A percentile compares a stretch with the other conserved stretches of the same genome.
Conservation (phyloP, 2,113 vertebrate species). For the Neotoma lepida region DNA sequence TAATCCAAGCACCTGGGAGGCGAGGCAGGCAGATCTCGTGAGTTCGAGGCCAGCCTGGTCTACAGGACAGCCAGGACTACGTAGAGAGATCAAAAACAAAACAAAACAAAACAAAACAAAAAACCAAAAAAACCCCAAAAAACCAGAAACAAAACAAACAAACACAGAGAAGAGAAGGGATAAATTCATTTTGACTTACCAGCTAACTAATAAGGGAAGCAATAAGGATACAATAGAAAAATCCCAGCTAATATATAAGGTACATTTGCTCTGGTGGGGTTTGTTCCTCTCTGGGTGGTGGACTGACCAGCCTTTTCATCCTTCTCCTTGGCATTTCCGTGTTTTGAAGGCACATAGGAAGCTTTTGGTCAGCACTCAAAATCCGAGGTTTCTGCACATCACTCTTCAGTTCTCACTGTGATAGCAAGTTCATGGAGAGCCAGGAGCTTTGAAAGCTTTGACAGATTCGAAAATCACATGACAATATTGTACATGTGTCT, state of each 20-base stretch:
- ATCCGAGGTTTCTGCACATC: slow-evolving; percentile 3
- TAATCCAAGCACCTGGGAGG: background rate
- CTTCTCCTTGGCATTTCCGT: slow-evolving; percentile 6
- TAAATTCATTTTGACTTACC: slow-evolving; percentile 57
- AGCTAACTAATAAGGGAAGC: slow-evolving; percentile 66
- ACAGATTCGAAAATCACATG: slow-evolving; percentile 61
- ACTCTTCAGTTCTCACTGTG: background rate
- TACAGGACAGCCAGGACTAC: background rate
- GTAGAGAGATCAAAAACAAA: background rate
- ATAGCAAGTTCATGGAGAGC: slow-evolving; percentile 45
- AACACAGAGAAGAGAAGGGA: slow-evolving; percentile 3
- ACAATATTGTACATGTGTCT: background rate
- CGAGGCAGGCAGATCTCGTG: background rate
- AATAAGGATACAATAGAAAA: slow-evolving; percentile 61
- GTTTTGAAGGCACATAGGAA: slow-evolving; percentile 47
- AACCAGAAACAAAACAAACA: background rate
- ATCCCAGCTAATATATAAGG: slow-evolving; percentile 25
- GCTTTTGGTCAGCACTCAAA: slow-evolving; percentile 1
- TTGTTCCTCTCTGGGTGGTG: slow-evolving; percentile 3
- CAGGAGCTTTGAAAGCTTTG: slow-evolving; percentile 66
- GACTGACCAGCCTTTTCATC: background rate
- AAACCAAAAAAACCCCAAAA: no score
- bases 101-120: background rate
- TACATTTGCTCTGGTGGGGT: background rate
- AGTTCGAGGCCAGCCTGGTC: background rate